These are phyloP conservation scores for Clamator glandarius DNA, from an alignment of 2,797 vertebrate genomes.

Conservation along the genomic window DNA sequence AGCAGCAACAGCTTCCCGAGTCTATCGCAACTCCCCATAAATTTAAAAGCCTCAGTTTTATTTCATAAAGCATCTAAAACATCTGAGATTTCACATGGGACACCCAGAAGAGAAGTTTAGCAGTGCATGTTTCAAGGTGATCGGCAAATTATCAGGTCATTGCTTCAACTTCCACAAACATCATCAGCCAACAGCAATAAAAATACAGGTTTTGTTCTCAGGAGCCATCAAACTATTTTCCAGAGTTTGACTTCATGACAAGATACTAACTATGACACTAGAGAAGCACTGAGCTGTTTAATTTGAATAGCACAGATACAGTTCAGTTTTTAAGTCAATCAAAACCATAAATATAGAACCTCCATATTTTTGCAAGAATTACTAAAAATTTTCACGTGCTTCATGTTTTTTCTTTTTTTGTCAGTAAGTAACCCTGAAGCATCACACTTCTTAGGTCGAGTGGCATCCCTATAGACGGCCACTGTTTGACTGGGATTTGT, in stretches of 20 bases:
- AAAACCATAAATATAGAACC: constrained; percentile 21
- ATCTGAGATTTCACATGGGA: constrained; percentile 36
- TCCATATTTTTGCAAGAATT: background rate
- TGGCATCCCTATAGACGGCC: rapidly evolving
- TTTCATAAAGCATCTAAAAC: constrained; percentile 18
- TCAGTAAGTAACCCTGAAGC: background rate
- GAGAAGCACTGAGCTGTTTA: constrained; percentile 54
- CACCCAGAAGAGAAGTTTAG: constrained; percentile 10
- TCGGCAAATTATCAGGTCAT: constrained; percentile 73
- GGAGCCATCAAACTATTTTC: constrained; percentile 66
- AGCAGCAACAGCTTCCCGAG: constrained; percentile 38
- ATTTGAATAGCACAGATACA: constrained; percentile 48
- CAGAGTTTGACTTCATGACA: constrained; percentile 50
- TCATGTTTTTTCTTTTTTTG: background rate
- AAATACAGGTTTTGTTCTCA: constrained; percentile 68
- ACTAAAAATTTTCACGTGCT: background rate
- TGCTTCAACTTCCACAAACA: constrained; percentile 65
- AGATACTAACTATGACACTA: background rate
- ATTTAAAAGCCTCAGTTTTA: background rate
- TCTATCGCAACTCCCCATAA: constrained; percentile 12
- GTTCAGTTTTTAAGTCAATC: constrained; percentile 4
- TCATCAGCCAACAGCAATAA: constrained; percentile 68
- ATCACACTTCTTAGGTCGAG: background rate
- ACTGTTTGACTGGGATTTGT: background rate
- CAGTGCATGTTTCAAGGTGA: constrained; percentile 54